Evolutionary conservation across 2,113 vertebrate species (phyloP), one percentile per base, ranked within the genome.

Genomic region (Lasiurus cinereus): DNA sequence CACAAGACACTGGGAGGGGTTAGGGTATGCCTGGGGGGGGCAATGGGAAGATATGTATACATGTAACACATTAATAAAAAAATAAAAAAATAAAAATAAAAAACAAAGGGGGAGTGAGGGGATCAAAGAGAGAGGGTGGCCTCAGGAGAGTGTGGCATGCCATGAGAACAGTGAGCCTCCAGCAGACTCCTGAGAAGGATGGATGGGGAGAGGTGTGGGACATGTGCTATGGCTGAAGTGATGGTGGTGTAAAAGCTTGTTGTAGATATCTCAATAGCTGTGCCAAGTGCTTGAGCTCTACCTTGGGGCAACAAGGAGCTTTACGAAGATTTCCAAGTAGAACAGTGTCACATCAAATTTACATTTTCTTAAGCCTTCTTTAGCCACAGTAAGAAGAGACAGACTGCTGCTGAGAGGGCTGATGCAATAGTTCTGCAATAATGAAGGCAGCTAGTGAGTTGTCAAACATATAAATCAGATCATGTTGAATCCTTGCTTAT

Each of bases 161-260:
- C 24, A 15, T 7, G n/a, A 31, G 7, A 14, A 0, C 31, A 15
- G 43, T 1, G 64, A 90, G 56, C 1, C 64, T 67, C 27, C 4
- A 8, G 21, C 1, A 46, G 13, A 15, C 8, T 52, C 64, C 8
- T 0, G 0, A 48, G 66, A n/a, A 54, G 50, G 19, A 24, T 21
- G 6, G 3, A 19, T 39, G 24, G 5, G 3, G 18, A 62, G 64
- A 8, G 33, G 39, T 1, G 8, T 2, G 14, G 29, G 31, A 29
- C 4, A 6, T 0, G n/a, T 19, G 11, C 54, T n/a, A 0, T 16
- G 24, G 14, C 8, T 46, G 15, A 7, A 8, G 9, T 8, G 2
- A 21, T 31, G 5, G 21, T 18, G 6, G 18, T 13, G 1, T 22
- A 11, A 12, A 19, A 52, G 8, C 22, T 46, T 43, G 0, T 0